phyloP scores from a whole-genome alignment of 2,797 vertebrate species.

The Helostoma temminkii region DNA sequence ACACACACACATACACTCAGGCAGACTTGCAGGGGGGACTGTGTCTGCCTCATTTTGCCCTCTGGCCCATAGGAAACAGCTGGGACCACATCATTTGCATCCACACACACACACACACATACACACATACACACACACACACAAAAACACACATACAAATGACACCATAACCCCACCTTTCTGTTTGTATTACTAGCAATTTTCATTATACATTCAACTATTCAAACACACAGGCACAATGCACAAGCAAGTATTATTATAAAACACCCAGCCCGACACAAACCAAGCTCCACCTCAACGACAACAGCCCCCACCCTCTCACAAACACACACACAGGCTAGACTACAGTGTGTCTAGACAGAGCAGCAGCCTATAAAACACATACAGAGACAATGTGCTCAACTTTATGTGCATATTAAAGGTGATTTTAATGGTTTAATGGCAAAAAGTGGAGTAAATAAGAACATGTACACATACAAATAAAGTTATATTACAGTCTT shows the following conservation, averaged over 20 bases:
- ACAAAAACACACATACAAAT: too few relatives aligned
- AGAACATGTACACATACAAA: not conserved
- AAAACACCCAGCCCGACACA: not conserved
- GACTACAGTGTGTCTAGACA: conserved; percentile 49
- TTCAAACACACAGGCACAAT: conserved; percentile 30
- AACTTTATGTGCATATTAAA: conserved; percentile 22
- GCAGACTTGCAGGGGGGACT: conserved; percentile 31
- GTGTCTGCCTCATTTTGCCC: conserved; percentile 56
- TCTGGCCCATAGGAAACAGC: conserved; percentile 71
- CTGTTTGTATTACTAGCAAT: conserved; percentile 60
- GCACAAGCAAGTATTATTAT: conserved; percentile 6
- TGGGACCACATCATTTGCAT: conserved; percentile 69
- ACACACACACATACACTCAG: conserved; percentile 18
- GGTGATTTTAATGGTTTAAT: conserved; percentile 16
- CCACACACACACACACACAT: conserved; percentile 26
- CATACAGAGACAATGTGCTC: conserved; percentile 15
- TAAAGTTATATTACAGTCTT: not conserved
- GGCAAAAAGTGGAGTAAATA: conserved; percentile 8
- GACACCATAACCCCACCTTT: conserved; percentile 14
- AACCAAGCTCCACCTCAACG: conserved; percentile 5
- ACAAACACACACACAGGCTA: conserved; percentile 23
- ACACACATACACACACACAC: conserved; percentile 21
- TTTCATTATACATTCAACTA: conserved; percentile 51
- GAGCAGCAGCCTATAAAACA: conserved; percentile 28
- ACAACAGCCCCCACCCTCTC: conserved; percentile 7